Percentiles rank a stretch among this genome's conserved stretches.
phyloP scores from a whole-genome alignment of 2,888 invertebrate species.

The Pristionchus mayeri region DNA sequence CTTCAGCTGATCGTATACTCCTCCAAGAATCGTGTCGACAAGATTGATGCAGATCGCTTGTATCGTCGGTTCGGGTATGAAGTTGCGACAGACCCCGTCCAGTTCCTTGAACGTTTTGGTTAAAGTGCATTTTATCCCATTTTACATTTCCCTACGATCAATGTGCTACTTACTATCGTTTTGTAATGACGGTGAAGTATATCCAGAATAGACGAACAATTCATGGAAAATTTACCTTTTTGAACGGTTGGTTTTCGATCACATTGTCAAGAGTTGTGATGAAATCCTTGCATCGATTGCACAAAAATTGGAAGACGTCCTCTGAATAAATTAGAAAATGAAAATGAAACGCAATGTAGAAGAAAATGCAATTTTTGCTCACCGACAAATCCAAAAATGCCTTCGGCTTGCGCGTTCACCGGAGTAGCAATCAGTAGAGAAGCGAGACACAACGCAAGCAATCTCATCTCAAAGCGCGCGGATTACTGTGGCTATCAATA shows the following conservation, averaged over 20 bases:
- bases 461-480: too few species aligned
- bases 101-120: conserved; percentile 4
- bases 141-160: neutral
- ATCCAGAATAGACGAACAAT: neutral
- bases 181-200: too few species aligned
- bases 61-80: conserved; percentile 43
- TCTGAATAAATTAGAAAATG: neutral
- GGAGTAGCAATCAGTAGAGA: too few species aligned
- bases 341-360: too few species aligned
- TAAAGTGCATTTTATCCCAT: neutral
- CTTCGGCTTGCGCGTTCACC: too few species aligned
- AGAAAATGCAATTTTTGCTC: too few species aligned
- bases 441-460: too few species aligned
- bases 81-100: conserved; percentile 34
- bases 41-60: conserved; percentile 34
- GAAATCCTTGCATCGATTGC: conserved; percentile 48
- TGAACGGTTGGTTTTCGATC: conserved; percentile 47
- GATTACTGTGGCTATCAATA: too few species aligned
- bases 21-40: conserved; percentile 14
- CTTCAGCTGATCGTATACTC: conserved; percentile 42
- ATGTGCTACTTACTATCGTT: too few species aligned
- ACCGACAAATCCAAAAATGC: too few species aligned
- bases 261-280: conserved; percentile 24
- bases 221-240: conserved; percentile 47
- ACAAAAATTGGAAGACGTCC: conserved; percentile 47